Evolutionary conservation across 2,797 vertebrate species (phyloP), one percentile per base, ranked within the genome.

Genomic region (Lerista edwardsae): DNA sequence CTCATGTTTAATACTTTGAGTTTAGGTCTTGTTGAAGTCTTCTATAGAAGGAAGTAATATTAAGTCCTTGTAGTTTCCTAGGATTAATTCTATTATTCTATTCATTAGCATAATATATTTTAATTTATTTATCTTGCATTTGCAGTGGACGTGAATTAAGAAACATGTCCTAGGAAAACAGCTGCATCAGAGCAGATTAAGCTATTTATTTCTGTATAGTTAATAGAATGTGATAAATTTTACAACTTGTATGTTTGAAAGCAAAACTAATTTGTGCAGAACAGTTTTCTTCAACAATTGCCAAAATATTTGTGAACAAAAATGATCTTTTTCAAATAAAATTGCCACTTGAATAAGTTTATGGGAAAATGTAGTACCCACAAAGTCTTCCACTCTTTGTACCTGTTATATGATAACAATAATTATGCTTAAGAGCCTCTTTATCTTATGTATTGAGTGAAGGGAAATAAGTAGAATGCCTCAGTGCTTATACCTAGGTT

Each of bases 91-190:
- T 72, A 23, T 72, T 0, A 0, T 62, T 36, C 65, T 75, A 75
- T 91, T 91, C 87, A 90, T 91, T 86, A 85, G 31, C 75, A 72
- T 87, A 87, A 92, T 84, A 39, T n/a, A 2, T 90, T 86, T 83
- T 1, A 84, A 83, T 92, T 82, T 86, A n/a, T 80, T 88, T 87
- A 78, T 86, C 55, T 85, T 44, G 79, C 61, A 71, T 68, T 74
- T 86, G 39, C 62, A 59, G 69, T 34, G 85, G 77, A 67, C 23
- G 83, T 75, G 27, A 86, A 74, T 84, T 80, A 36, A 86, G 79
- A 67, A 68, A 25, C 31, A 23, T 77, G 79, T 78, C 80, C n/a
- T 68, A 25, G 64, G 39, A 83, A 69, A 65, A 87, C 47, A 84
- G 0, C 55, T 80, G 25, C 74, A 79, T 31, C 31, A 68, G 31